Evolutionary conservation across 2,113 vertebrate genomes (phyloP).

Genomic region (Anas platyrhynchos): DNA sequence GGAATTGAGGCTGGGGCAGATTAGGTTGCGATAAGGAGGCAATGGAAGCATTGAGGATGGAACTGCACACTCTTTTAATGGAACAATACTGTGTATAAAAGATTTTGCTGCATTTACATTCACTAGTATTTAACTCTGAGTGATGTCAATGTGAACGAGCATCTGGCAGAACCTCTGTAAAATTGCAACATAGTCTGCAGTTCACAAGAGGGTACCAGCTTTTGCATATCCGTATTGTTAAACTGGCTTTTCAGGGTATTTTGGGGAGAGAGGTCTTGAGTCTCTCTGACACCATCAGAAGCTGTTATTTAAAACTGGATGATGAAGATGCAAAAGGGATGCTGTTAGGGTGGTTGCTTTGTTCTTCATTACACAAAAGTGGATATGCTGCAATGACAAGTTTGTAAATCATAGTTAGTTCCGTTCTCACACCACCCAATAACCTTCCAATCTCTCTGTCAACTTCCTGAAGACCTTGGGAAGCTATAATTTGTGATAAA

Average conservation of each 20-base stretch:
- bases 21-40: background rate
- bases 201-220: background rate
- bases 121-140: background rate
- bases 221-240: background rate
- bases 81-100: background rate
- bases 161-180: background rate
- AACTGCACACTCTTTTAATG: background rate
- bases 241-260: background rate
- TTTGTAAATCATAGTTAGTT: slow-evolving; percentile 54
- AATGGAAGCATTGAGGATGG: background rate
- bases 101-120: background rate
- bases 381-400: slow-evolving; percentile 12
- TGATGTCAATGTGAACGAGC: background rate
- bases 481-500: slow-evolving; percentile 55
- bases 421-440: slow-evolving; percentile 60
- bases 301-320: slow-evolving; percentile 10
- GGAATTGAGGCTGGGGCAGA: background rate
- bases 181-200: background rate
- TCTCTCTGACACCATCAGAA: background rate
- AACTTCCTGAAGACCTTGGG: slow-evolving; percentile 59
- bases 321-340: background rate
- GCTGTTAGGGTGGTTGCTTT: background rate
- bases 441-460: slow-evolving; percentile 47
- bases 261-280: background rate
- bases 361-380: background rate